Evolutionary conservation across 53 echinoderm and acorn worm species (phyloP).

Genomic region (Antedon mediterranea): DNA sequence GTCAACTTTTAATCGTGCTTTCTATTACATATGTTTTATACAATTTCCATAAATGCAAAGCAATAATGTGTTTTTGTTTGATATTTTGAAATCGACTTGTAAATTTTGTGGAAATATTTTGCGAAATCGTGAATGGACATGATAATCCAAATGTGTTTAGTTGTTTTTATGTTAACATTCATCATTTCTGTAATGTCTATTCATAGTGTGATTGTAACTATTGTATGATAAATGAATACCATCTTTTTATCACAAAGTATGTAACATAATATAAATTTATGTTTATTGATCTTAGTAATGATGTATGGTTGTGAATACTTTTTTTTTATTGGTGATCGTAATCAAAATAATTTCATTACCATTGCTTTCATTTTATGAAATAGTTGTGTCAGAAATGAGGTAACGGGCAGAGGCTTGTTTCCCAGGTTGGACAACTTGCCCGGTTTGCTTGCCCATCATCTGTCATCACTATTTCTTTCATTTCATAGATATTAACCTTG

Average conservation of each 20-base stretch:
- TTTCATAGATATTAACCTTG: not conserved
- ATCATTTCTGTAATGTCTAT: not conserved
- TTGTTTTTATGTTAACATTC: not conserved
- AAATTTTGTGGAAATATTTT: not conserved
- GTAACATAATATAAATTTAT: not conserved
- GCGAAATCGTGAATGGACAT: not conserved
- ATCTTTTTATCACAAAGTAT: not conserved
- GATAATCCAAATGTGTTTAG: no score
- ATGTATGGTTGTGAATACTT: no score
- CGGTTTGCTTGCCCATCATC: no score
- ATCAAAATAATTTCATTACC: no score
- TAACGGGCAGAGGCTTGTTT: no score
- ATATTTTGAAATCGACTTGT: not conserved
- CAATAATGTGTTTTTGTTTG: not conserved
- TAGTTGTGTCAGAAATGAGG: no score
- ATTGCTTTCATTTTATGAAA: no score
- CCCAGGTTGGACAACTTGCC: no score
- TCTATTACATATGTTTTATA: not conserved
- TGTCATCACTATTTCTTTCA: no score
- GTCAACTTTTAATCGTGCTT: not conserved
- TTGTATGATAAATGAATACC: not conserved
- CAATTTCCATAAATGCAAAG: not conserved
- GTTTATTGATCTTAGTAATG: no score
- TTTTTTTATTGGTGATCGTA: no score
- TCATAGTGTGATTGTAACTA: not conserved